Evolutionary conservation across 2,888 invertebrate genomes (phyloP).

Genomic region (Calliopum simillimum): DNA sequence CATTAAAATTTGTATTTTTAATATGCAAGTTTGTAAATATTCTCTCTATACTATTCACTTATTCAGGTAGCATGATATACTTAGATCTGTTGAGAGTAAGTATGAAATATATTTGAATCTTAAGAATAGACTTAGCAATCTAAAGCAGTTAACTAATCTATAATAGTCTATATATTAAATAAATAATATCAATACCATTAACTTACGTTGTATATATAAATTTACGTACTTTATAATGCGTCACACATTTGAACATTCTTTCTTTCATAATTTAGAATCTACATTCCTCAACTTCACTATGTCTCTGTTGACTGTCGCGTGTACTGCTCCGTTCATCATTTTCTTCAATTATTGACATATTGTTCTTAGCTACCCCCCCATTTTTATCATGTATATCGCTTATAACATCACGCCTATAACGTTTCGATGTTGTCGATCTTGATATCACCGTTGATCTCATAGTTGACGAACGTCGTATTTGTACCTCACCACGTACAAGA

Average conservation of each 20-base stretch:
- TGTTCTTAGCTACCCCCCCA: constrained; percentile 49
- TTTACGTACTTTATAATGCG: too few species aligned
- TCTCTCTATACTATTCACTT: too few species aligned
- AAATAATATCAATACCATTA: too few species aligned
- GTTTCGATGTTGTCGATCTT: constrained; percentile 55
- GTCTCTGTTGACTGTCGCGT: constrained; percentile 6
- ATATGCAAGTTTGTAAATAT: too few species aligned
- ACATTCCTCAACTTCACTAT: constrained; percentile 51
- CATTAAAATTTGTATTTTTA: too few species aligned
- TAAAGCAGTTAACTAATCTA: too few species aligned
- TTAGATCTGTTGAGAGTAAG: too few species aligned
- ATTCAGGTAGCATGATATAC: too few species aligned
- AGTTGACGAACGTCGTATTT: constrained; percentile 58
- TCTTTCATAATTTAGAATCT: constrained; percentile 47
- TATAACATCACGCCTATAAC: constrained; percentile 47
- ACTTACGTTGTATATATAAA: too few species aligned
- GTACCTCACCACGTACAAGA: constrained; percentile 54
- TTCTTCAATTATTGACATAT: constrained; percentile 57
- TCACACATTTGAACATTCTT: not conserved
- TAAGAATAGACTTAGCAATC: too few species aligned
- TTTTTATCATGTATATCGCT: constrained; percentile 33
- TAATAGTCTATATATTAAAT: constrained; percentile 14
- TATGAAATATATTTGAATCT: too few species aligned
- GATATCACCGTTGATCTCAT: constrained; percentile 58
- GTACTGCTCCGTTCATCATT: constrained; percentile 45